Evolutionary conservation across 2,113 vertebrate genomes (phyloP), one percentile per base, ranked within the genome.

Genomic region (Triplophysa dalaica): DNA sequence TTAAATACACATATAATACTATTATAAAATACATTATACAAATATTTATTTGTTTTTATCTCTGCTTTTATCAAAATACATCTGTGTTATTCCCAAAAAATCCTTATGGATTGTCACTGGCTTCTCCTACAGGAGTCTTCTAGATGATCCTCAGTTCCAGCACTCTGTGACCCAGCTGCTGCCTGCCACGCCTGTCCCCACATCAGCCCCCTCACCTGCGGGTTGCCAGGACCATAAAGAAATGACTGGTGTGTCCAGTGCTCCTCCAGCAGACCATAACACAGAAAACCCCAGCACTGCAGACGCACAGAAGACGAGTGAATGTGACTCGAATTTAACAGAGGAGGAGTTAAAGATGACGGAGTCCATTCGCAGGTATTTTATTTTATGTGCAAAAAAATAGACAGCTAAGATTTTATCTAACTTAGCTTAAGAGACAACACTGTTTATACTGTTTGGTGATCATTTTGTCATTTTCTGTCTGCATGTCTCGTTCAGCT

Each of bases 121-220:
- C 16, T 75, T 2, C 12, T 22, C n/a, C 73, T 52, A 10, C 80
- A 99, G 97, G 58, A 89, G 86, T 58, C 86, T 97, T 29, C 85
- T 97, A 70, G 93, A 95, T 52, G 93, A 95, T 10, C 79, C 87
- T 43, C 85, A 87, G 76, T 96, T 98, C 78, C 91, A 92, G 0
- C 83, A 91, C 3, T 78, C 86, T 24, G 81, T 96, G 75, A 29
- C 83, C 78, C 93, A 93, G 83, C 86, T 93, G 43, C 78, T 22
- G 64, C 82, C 82, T 33, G 58, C 81, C 81, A 82, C 86, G 91
- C 67, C 77, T 3, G 54, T 83, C 21, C 17, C 38, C 82, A 76
- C 85, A 29, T 21, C 12, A 48, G 14, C 21, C 21, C 2, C n/a
- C 43, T 45, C 79, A 13, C 29, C 38, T 4, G 38, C 38, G 8